These are phyloP conservation scores for Thamnophis elegans DNA, from an alignment of 2,797 vertebrate species.

Conservation along the genomic window DNA sequence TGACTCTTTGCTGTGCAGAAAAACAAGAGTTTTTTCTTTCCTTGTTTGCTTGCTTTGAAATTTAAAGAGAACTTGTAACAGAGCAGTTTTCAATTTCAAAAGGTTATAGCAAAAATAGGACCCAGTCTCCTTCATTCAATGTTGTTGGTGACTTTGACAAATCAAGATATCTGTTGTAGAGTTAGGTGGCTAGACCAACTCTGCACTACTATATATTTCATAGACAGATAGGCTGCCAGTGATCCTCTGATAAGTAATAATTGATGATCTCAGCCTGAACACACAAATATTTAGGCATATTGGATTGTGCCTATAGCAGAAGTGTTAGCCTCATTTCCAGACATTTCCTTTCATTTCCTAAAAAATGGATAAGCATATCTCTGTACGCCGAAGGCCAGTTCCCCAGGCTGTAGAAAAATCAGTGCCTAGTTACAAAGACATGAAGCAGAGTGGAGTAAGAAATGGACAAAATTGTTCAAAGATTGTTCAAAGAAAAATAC, in stretches of 20 bases:
- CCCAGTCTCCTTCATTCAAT: neutral
- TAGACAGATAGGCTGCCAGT: neutral
- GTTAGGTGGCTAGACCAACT: neutral
- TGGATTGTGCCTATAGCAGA: neutral
- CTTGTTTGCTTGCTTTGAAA: neutral
- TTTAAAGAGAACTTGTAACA: neutral
- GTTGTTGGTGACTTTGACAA: neutral
- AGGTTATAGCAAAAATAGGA: neutral
- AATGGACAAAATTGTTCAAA: neutral
- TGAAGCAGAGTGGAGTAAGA: neutral
- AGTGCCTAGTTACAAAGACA: neutral
- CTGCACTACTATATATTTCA: neutral
- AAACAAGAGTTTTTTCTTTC: neutral
- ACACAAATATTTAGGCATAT: neutral
- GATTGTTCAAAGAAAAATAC: neutral
- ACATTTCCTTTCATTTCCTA: neutral
- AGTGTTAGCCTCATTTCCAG: neutral
- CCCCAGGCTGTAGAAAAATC: neutral
- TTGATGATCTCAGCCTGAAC: neutral
- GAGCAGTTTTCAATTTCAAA: slow-evolving; percentile 14
- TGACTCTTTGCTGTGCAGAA: neutral
- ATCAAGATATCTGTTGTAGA: neutral
- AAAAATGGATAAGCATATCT: neutral
- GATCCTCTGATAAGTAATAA: neutral
- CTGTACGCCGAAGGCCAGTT: neutral